Evolutionary conservation across 2,113 vertebrate genomes (phyloP).

Genomic region (Dicaeum eximium): DNA sequence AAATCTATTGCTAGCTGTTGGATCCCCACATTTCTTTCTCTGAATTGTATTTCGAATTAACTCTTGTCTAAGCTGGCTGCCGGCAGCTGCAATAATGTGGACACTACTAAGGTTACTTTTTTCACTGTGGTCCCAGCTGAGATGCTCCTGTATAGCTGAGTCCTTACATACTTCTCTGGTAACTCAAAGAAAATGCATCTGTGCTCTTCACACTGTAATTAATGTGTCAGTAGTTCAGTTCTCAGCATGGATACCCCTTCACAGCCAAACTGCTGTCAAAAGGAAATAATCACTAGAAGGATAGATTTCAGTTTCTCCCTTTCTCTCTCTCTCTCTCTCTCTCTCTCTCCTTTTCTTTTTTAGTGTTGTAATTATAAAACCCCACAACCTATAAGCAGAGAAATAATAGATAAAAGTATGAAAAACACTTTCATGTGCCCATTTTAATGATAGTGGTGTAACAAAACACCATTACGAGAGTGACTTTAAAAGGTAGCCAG

Average conservation of each 20-base stretch:
- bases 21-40: neutral
- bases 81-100: neutral
- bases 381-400: neutral
- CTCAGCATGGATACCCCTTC: neutral
- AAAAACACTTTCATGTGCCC: neutral
- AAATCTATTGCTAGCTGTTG: neutral
- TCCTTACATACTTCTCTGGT: neutral
- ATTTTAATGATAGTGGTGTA: neutral
- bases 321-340: neutral
- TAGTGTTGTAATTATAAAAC: neutral
- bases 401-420: neutral
- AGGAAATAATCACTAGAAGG: neutral
- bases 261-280: neutral
- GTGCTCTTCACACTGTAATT: neutral
- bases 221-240: neutral
- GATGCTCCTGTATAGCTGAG: neutral
- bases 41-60: neutral
- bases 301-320: neutral
- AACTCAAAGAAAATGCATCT: neutral
- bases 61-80: neutral
- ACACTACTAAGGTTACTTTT: neutral
- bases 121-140: neutral
- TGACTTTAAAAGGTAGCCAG: neutral
- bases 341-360: neutral
- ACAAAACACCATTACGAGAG: neutral